Conservation (phyloP, 2,797 vertebrate genomes). For the Trematomus bernacchii region DNA sequence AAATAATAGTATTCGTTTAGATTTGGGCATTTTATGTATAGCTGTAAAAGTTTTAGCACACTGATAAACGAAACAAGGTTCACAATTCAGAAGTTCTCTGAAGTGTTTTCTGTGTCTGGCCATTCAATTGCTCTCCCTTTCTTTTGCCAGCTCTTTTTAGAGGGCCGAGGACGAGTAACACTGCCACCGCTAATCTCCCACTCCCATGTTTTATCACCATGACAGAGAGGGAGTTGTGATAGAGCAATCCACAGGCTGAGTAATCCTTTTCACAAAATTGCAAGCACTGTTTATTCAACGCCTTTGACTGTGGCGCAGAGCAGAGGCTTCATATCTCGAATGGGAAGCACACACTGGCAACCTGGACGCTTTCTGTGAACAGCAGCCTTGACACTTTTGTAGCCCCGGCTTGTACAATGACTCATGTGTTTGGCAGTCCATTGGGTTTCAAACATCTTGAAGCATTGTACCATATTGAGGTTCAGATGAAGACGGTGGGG, state of each 20-base stretch:
- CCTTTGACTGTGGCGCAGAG: constrained; percentile 55
- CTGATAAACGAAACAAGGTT: background rate
- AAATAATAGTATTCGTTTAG: too few species aligned
- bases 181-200: constrained; percentile 75
- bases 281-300: constrained; percentile 75
- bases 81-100: constrained; percentile 3
- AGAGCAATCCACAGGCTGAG: constrained; percentile 64
- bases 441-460: constrained; percentile 21
- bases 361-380: constrained; percentile 49
- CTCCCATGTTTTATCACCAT: constrained; percentile 77
- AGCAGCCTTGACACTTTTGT: constrained; percentile 24
- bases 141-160: constrained; percentile 41
- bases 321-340: constrained; percentile 46
- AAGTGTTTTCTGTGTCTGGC: constrained; percentile 45
- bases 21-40: too few species aligned
- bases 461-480: background rate
- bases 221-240: constrained; percentile 73
- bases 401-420: constrained; percentile 9
- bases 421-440: constrained; percentile 30
- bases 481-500: constrained; percentile 11
- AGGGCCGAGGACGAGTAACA: constrained; percentile 63
- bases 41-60: constrained; percentile 10
- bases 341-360: constrained; percentile 46
- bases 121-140: constrained; percentile 40
- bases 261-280: constrained; percentile 79